These are phyloP conservation scores for Andrena camellia DNA, from an alignment of 2,888 invertebrate genomes.

Conservation along the genomic window DNA sequence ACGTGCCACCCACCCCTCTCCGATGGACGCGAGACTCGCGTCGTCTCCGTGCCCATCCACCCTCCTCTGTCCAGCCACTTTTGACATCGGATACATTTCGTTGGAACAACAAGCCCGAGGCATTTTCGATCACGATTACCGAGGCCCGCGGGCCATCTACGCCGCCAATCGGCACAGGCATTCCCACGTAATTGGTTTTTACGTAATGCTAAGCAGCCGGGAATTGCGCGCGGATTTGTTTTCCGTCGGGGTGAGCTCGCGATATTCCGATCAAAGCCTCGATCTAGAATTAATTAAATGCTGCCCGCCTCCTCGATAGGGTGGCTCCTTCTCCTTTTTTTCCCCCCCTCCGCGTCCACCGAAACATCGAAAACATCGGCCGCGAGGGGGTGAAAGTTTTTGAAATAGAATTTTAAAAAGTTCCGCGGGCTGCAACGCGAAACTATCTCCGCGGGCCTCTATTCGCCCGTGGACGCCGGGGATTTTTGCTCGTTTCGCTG, in stretches of 20 bases:
- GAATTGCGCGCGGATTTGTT: constrained; percentile 72
- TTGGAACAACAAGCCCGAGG: constrained; percentile 78
- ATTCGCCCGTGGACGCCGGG: neutral
- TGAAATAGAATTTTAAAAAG: constrained; percentile 14
- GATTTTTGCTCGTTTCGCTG: constrained; percentile 7
- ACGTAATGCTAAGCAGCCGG: constrained; percentile 81
- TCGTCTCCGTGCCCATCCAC: constrained; percentile 21
- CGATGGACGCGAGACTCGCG: neutral
- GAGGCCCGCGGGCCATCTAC: constrained; percentile 61
- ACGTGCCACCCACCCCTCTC: constrained; percentile 65
- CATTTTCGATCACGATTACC: constrained; percentile 70
- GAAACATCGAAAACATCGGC: neutral
- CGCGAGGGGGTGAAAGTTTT: constrained; percentile 5
- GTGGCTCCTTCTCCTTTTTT: constrained; percentile 62
- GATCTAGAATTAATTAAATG: constrained; percentile 74
- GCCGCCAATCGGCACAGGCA: constrained; percentile 82
- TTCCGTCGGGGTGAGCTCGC: constrained; percentile 80
- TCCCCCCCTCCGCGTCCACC: neutral
- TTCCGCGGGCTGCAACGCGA: neutral
- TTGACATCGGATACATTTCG: constrained; percentile 82
- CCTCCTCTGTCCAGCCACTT: constrained; percentile 63
- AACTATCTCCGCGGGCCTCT: neutral
- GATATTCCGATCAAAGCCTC: constrained; percentile 81
- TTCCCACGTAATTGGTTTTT: constrained; percentile 84
- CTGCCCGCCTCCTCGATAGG: constrained; percentile 58